Conservation (phyloP, 2,888 invertebrate species). For the Sacculina carcini region DNA sequence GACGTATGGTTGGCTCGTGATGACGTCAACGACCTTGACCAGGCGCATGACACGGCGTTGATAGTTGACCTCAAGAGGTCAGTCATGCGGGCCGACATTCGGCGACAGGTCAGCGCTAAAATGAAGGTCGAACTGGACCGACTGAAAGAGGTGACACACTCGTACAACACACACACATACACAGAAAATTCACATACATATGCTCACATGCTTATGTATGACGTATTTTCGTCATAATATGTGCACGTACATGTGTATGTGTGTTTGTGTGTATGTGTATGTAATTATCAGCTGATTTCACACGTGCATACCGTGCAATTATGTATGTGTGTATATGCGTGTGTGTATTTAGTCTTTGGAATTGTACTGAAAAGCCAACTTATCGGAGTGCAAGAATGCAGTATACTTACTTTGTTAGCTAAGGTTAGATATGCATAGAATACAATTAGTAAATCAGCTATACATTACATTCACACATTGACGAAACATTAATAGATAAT, state of each 20-base stretch:
- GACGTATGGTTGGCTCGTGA: neutral
- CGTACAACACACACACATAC: too few relatives aligned
- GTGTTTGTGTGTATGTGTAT: neutral
- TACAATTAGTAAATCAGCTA: too few relatives aligned
- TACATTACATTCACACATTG: too few relatives aligned
- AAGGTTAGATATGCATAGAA: too few relatives aligned
- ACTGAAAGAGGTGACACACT: constrained; percentile 37
- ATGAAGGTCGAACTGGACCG: constrained; percentile 30
- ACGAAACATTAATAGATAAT: too few relatives aligned
- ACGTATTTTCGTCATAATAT: too few relatives aligned
- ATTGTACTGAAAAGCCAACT: too few relatives aligned
- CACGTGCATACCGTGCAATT: too few relatives aligned
- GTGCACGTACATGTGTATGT: neutral
- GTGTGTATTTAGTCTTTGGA: neutral
- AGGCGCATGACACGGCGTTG: constrained; percentile 51
- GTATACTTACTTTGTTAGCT: neutral
- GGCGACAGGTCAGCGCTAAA: constrained; percentile 42
- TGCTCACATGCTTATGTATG: too few relatives aligned
- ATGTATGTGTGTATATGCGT: neutral
- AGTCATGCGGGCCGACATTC: constrained; percentile 54
- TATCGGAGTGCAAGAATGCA: neutral
- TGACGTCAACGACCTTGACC: constrained; percentile 32
- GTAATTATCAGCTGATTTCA: neutral
- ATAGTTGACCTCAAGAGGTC: constrained; percentile 55
- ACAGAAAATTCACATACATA: too few relatives aligned